A percentile compares a stretch with the other conserved stretches of the same genome.
Conservation (phyloP, 2,797 vertebrate species). For the Halcyon smyrnensis region DNA sequence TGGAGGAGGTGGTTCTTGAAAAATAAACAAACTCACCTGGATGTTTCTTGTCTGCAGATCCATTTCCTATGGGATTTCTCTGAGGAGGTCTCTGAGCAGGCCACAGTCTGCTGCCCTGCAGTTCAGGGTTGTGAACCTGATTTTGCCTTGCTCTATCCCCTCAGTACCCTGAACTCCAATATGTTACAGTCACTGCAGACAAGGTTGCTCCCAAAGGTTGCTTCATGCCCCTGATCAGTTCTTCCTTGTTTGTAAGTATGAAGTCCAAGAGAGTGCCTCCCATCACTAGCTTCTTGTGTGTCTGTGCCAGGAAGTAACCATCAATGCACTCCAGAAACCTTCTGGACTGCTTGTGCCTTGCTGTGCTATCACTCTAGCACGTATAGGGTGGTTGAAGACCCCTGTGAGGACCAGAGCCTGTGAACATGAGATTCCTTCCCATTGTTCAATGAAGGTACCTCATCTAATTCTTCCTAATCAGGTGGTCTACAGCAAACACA, state of each 20-base stretch:
- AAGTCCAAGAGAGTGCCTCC: neutral
- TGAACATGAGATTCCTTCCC: neutral
- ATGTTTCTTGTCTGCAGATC: neutral
- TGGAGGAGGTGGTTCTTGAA: neutral
- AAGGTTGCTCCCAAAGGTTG: neutral
- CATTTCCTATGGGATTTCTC: neutral
- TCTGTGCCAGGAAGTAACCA: neutral
- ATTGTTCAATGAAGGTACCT: neutral
- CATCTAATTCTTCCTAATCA: neutral
- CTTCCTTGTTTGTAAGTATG: neutral
- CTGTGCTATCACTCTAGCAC: neutral
- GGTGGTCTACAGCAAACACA: neutral
- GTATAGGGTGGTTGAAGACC: neutral
- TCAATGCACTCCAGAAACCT: neutral
- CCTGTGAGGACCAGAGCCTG: neutral
- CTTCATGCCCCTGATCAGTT: neutral
- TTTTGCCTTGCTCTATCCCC: neutral
- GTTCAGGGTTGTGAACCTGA: neutral
- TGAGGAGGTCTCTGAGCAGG: neutral
- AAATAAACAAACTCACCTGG: neutral
- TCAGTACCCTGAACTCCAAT: neutral
- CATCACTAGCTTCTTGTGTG: neutral
- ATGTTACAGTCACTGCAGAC: neutral
- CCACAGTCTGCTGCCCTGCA: neutral
- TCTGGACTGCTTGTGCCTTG: neutral